A percentile compares a stretch with the other conserved stretches of the same genome.
Evolutionary conservation across 2,113 vertebrate genomes (phyloP).

Genomic region (Pelodiscus sinensis): DNA sequence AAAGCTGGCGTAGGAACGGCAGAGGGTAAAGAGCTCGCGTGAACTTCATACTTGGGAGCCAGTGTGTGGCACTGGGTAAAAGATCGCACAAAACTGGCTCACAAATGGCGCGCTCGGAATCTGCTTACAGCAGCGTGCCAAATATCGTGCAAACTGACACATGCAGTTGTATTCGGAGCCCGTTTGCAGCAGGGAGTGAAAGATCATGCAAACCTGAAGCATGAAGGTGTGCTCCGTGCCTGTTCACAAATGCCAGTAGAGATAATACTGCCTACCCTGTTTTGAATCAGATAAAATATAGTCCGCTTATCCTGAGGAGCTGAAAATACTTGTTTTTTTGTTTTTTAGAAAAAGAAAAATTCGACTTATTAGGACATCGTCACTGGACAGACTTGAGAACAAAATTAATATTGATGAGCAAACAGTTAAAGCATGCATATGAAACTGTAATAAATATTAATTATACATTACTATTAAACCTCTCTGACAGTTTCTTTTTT

Average conservation of each 20-base stretch:
- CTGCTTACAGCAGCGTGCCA: slow-evolving; percentile 18
- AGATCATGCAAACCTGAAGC: slow-evolving; percentile 47
- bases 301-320: slow-evolving; percentile 61
- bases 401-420: slow-evolving; percentile 78
- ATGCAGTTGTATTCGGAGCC: slow-evolving; percentile 51
- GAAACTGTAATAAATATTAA: slow-evolving; percentile 80
- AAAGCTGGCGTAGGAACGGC: neutral
- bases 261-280: slow-evolving; percentile 54
- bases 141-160: slow-evolving; percentile 33
- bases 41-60: slow-evolving; percentile 52
- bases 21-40: neutral
- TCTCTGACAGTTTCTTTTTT: slow-evolving; percentile 99
- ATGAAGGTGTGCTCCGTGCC: slow-evolving; percentile 57
- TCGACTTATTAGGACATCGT: slow-evolving; percentile 76
- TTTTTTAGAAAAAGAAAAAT: slow-evolving; percentile 67
- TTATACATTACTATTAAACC: slow-evolving; percentile 98
- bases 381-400: slow-evolving; percentile 80
- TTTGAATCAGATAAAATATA: slow-evolving; percentile 68
- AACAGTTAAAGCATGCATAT: slow-evolving; percentile 83
- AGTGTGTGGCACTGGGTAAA: slow-evolving; percentile 26
- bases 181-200: slow-evolving; percentile 48
- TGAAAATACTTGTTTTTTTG: slow-evolving; percentile 68
- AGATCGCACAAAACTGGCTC: slow-evolving; percentile 6
- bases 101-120: neutral
- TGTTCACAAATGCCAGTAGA: slow-evolving; percentile 39